A percentile compares a stretch with the other conserved stretches of the same genome.
Conservation (phyloP, 2,113 vertebrate species). For the Rynchops niger region DNA sequence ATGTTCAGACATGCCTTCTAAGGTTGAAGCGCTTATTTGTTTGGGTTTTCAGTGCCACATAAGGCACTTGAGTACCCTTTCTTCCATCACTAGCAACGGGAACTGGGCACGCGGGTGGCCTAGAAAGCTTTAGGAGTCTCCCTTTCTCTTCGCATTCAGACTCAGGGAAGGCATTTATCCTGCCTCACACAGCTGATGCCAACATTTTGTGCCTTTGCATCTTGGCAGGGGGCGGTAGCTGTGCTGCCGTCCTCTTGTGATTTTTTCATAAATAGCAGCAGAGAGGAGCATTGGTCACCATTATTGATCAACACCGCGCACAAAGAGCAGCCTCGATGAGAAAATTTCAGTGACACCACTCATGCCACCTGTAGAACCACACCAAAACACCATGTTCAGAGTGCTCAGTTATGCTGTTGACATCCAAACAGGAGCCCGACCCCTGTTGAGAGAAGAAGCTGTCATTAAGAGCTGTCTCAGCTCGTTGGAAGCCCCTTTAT, state of each 20-base stretch:
- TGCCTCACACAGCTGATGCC: neutral
- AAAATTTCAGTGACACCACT: neutral
- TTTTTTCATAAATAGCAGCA: neutral
- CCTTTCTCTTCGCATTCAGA: neutral
- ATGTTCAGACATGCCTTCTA: neutral
- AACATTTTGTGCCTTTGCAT: constrained; percentile 27
- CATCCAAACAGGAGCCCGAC: neutral
- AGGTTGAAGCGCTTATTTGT: neutral
- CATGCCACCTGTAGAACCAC: neutral
- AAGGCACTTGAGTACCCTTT: neutral
- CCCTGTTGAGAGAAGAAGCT: neutral
- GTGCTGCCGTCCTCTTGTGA: neutral
- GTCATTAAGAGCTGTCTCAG: neutral
- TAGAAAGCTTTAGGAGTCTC: neutral
- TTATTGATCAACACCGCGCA: neutral
- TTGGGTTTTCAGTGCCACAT: neutral
- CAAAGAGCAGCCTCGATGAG: neutral
- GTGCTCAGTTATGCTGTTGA: neutral
- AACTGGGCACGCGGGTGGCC: fast-evolving
- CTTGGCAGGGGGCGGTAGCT: constrained; percentile 17
- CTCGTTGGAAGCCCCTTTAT: neutral
- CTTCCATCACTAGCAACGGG: neutral
- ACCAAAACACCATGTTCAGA: neutral
- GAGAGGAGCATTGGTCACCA: neutral
- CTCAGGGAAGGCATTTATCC: neutral